Percentiles rank a stretch among this genome's conserved stretches.
Evolutionary conservation across 2,797 vertebrate genomes (phyloP).

Genomic region (Buceros bicornis): DNA sequence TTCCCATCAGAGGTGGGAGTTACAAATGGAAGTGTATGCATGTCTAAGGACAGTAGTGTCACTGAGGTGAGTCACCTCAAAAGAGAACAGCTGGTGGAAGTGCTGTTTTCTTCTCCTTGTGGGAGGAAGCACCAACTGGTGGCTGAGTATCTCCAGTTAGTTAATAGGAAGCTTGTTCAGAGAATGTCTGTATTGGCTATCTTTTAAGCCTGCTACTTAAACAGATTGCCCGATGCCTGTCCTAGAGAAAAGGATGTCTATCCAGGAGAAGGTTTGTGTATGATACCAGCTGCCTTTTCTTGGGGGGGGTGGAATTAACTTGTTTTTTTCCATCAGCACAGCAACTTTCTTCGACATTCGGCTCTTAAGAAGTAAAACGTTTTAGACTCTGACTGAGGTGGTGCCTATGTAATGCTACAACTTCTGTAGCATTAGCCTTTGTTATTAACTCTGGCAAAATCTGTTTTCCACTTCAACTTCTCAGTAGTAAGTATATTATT

Average conservation of each 20-base stretch:
- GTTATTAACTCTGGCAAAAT: conserved; percentile 19
- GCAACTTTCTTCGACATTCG: background rate
- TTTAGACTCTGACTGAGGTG: background rate
- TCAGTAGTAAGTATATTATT: conserved; percentile 40
- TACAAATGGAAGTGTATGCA: background rate
- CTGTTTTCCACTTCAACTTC: conserved; percentile 24
- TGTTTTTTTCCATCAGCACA: conserved; percentile 3
- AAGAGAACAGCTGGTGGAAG: conserved; percentile 5
- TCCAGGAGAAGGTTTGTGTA: background rate
- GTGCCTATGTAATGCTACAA: background rate
- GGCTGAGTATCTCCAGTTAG: background rate
- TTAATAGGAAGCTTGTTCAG: background rate
- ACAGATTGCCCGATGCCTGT: background rate
- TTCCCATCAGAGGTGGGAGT: background rate
- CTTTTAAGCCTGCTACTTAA: background rate
- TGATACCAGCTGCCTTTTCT: conserved; percentile 4
- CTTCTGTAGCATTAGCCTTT: background rate
- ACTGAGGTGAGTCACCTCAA: background rate
- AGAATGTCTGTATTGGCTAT: background rate
- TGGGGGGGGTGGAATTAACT: background rate
- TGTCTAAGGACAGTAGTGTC: background rate
- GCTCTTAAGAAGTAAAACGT: background rate
- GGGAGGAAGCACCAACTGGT: background rate
- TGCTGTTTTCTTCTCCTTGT: background rate
- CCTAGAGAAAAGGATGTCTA: background rate